Percentiles rank a stretch among this genome's conserved stretches.
These are phyloP conservation scores for Esox lucius DNA, from an alignment of 2,797 vertebrate genomes.

Conservation along the genomic window DNA sequence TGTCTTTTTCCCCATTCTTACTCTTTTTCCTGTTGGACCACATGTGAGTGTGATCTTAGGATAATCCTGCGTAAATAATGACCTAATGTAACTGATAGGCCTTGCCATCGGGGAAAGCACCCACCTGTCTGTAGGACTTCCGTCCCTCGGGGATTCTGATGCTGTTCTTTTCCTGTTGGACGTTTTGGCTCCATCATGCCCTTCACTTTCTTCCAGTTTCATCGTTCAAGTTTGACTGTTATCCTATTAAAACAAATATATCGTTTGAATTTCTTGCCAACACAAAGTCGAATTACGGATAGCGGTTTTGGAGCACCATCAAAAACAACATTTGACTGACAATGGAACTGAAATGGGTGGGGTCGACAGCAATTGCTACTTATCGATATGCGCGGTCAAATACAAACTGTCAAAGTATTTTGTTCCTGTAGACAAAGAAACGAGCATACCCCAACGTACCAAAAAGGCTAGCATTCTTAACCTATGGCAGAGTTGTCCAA, in stretches of 20 bases:
- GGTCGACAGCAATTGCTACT: too few relatives aligned
- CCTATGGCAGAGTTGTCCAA: neutral
- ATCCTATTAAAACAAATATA: neutral
- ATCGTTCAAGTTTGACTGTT: constrained; percentile 20
- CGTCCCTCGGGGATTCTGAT: neutral
- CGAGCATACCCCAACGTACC: neutral
- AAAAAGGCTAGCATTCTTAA: neutral
- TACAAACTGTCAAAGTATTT: neutral
- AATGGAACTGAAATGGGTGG: too few relatives aligned
- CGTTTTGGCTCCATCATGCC: constrained; percentile 8
- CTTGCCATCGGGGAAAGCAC: neutral
- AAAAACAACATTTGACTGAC: neutral
- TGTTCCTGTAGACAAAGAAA: neutral
- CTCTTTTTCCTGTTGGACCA: constrained; percentile 15
- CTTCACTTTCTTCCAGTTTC: constrained; percentile 33
- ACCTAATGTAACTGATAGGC: neutral
- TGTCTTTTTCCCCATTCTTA: constrained; percentile 5
- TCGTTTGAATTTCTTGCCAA: neutral
- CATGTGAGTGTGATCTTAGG: neutral
- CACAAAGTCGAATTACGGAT: neutral
- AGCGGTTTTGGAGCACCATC: neutral
- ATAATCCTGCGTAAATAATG: neutral
- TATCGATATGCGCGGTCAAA: too few relatives aligned
- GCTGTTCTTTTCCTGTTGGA: constrained; percentile 24
- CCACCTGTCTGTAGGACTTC: constrained; percentile 3